Evolutionary conservation across 1,140 invertebrate genomes (phyloP).

Genomic region (Drosophila tani): DNA sequence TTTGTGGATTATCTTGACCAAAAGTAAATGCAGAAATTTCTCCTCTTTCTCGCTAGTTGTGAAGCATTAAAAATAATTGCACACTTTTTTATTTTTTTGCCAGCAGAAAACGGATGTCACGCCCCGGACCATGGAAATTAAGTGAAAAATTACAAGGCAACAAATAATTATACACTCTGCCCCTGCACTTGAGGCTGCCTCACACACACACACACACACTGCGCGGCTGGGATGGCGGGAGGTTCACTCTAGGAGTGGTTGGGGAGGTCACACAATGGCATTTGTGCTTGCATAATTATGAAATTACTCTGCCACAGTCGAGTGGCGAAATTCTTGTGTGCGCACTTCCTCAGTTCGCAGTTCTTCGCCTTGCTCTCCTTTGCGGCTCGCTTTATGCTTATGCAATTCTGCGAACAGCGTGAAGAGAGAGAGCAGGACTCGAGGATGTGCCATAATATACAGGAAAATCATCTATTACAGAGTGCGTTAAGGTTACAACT

Average conservation of each 20-base stretch:
- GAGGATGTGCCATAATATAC: slow-evolving; percentile 10
- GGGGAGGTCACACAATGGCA: slow-evolving; percentile 70
- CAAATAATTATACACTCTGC: slow-evolving; percentile 76
- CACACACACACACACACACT: slow-evolving; percentile 20
- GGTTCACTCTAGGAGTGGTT: slow-evolving; percentile 15
- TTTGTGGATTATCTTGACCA: slow-evolving; percentile 3
- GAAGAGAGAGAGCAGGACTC: slow-evolving; percentile 2
- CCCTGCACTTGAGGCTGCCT: slow-evolving; percentile 64
- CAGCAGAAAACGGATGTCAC: slow-evolving; percentile 59
- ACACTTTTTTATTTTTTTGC: slow-evolving; percentile 36
- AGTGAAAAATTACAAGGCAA: slow-evolving; percentile 79
- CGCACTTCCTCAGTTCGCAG: slow-evolving; percentile 65
- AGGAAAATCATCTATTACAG: slow-evolving; percentile 3
- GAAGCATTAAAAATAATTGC: slow-evolving; percentile 65
- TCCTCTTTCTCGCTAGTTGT: slow-evolving; percentile 10
- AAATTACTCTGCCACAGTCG: slow-evolving; percentile 80
- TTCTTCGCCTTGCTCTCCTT: slow-evolving; percentile 38
- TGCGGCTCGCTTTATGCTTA: slow-evolving; percentile 12
- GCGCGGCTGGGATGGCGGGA: slow-evolving; percentile 8
- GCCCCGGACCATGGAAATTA: slow-evolving; percentile 73
- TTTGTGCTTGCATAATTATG: slow-evolving; percentile 79
- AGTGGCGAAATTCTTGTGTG: slow-evolving; percentile 57
- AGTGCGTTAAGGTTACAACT: not conserved
- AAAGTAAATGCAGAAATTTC: slow-evolving; percentile 24
- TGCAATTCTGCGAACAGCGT: slow-evolving; percentile 13